Base-by-base conservation (phyloP, 2,888 invertebrate genomes). In the Carterocephalus palaemon region DNA sequence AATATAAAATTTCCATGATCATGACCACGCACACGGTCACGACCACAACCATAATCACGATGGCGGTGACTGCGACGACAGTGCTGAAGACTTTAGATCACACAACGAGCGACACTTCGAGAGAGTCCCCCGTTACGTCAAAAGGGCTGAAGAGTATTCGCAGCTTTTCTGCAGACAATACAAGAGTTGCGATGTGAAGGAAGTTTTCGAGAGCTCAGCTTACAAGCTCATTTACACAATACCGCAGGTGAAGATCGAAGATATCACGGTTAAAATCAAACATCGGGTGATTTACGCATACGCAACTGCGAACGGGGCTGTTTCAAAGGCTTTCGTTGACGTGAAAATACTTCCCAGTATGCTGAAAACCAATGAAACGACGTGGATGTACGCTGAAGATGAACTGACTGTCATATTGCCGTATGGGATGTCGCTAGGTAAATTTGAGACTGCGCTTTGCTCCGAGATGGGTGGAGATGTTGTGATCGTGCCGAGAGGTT, bases 301-400 rank as follows among this genome's bases (percentile, higher is more conserved):
- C 9, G 33, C 33, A 17, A 2, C 7, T 6, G 3, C 19, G 4
- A 24, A 28, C 2, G 15, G 13, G 5, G 3, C 1, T 1, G 13
- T n/a, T 8, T 13, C 34, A 5, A 13, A 20, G 4, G 22, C 22
- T 1, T 33, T 12, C 3, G n/a, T 13, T n/a, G 34, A 42, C 6
- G 5, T 28, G n/a, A 34, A 28, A 6, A 15, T 42, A 13, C 17
- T 42, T 4, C 42, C 42, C n/a, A 24, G n/a, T 7, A 15, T 26
- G 9, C 6, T 42, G 20, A 28, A 34, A n/a, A 10, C 15, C 1
- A 9, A 3, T 2, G 16, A 15, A 1, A 34, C 42, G 3, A 1
- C 1, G 4, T 42, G 42, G 42, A 8, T 13, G 6, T 42, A 19
- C 15, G n/a, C n/a, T 0, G 3, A 28, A 4, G 20, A 34, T n/a